Base-by-base conservation (phyloP, 1,140 invertebrate species). In the Aphaenogaster ashmeadi region DNA sequence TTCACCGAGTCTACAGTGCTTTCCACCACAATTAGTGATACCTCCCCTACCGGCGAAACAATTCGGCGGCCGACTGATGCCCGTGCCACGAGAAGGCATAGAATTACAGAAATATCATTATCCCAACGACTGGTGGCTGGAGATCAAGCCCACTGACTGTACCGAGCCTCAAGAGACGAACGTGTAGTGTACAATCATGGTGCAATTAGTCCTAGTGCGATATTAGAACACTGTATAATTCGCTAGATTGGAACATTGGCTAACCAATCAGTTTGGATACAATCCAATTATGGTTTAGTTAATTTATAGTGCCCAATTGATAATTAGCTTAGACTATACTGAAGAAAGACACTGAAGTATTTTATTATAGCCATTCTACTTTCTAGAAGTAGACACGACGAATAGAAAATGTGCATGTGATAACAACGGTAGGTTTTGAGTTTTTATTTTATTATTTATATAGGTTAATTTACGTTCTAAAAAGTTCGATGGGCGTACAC, bases 91-190 rank as follows among this genome's bases (percentile, higher is more conserved):
- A 50, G 96, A 97, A 91, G 96, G 96, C 79, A 96, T 97, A 47
- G 97, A 97, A 93, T 94, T 97, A 41, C 96, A 96, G 86, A 97
- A 97, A 90, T 97, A 97, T 91, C 96, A 97, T 54, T 97, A 96
- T 92, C 96, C 96, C 1, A 95, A 96, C 54, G 95, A 96, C 81
- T 97, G 97, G 97, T 97, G 96, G 96, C 94, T 96, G 88, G 96
- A 96, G 88, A 91, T 96, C 18, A 95, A 95, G 81, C 96, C 96
- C 8, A 95, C 95, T 54, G 95, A 95, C 64, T 96, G 96, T 52
- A 84, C 93, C 21, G 93, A 94, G 38, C 86, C 72, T 2, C 87
- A 91, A 66, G 87, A 92, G n/a, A 56, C 71, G 6, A 88, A 80
- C 66, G 88, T 91, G 69, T 93, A 91, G 86, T 91, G 58, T 47